Evolutionary conservation across 2,888 invertebrate species (phyloP).

Genomic region (Arge pagana): DNA sequence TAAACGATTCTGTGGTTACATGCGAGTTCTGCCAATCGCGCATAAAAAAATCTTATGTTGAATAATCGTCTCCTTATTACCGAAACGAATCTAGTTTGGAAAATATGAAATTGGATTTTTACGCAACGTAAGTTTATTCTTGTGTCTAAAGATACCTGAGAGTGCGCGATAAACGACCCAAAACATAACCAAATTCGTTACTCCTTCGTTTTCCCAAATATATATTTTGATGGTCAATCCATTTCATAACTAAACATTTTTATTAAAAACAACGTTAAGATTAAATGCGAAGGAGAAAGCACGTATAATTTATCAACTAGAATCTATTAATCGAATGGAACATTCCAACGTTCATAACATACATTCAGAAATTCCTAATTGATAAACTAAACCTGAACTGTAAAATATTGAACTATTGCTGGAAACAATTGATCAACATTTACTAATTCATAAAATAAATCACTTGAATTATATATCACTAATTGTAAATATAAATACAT

Average conservation of each 20-base stretch:
- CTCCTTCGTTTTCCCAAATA: background rate
- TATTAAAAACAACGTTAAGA: background rate
- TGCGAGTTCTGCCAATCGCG: too few species aligned
- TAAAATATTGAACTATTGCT: background rate
- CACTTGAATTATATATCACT: background rate
- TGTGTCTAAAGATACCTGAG: too few species aligned
- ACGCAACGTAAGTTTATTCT: too few species aligned
- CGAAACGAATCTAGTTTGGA: too few species aligned
- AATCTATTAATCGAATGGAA: conserved; percentile 8
- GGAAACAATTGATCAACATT: too few species aligned
- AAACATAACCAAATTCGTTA: conserved; percentile 10
- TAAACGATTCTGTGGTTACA: too few species aligned
- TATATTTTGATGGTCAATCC: background rate
- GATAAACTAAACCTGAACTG: background rate
- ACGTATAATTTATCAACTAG: conserved; percentile 10
- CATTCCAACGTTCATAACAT: conserved; percentile 12
- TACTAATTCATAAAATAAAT: conserved; percentile 2
- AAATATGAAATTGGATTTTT: too few species aligned
- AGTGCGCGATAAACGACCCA: background rate
- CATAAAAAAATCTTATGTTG: too few species aligned
- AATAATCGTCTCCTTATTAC: too few species aligned
- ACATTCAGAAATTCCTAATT: background rate
- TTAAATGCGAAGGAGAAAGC: conserved; percentile 1
- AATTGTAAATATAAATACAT: background rate
- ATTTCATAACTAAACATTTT: conserved; percentile 1